phyloP scores from a whole-genome alignment of 2,797 vertebrate species.

The Rhinichthys osculus region DNA sequence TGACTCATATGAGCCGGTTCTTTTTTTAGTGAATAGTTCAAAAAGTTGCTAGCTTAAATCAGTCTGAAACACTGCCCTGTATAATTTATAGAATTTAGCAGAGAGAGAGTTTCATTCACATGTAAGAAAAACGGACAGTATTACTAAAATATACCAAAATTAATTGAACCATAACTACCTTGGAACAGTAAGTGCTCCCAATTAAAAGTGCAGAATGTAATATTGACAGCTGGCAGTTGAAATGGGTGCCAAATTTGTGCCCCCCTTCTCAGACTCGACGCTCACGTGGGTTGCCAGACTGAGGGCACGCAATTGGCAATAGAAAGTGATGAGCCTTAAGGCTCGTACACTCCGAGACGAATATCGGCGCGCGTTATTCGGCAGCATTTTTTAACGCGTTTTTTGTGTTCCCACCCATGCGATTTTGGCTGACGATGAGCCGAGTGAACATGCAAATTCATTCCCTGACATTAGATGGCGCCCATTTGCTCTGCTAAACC shows the following conservation, averaged over 20 bases:
- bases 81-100: background rate
- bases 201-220: background rate
- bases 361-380: too few relatives aligned
- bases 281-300: background rate
- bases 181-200: background rate
- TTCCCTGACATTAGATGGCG: too few relatives aligned
- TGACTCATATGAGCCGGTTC: background rate
- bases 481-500: too few relatives aligned
- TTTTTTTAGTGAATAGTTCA: background rate
- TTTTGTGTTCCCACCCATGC: too few relatives aligned
- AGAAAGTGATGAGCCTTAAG: too few relatives aligned
- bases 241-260: background rate
- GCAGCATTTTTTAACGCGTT: too few relatives aligned
- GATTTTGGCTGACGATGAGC: too few relatives aligned
- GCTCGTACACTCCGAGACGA: too few relatives aligned
- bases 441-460: too few relatives aligned
- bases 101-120: background rate
- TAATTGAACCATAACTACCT: background rate
- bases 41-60: background rate
- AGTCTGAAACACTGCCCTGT: background rate
- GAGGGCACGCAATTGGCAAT: background rate
- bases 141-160: background rate
- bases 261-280: background rate
- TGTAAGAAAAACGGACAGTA: background rate
- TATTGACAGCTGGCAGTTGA: background rate